Conservation (phyloP, 2,113 vertebrate genomes). For the Amia ocellicauda region DNA sequence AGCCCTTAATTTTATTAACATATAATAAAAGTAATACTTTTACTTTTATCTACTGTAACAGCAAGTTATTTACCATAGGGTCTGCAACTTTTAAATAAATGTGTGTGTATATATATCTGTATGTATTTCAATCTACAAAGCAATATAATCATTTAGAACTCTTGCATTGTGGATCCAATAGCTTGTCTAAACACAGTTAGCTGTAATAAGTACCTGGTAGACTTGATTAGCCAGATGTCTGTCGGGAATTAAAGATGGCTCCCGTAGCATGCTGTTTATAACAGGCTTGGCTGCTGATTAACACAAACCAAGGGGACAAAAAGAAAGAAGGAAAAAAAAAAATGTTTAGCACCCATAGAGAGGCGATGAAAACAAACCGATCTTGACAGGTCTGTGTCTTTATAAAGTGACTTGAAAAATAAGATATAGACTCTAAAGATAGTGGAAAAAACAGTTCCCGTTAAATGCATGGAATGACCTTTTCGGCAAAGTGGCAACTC, state of each 20-base stretch:
- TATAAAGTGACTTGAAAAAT: too few species aligned
- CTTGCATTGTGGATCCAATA: too few species aligned
- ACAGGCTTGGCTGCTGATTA: conserved; percentile 82
- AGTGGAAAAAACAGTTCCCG: too few species aligned
- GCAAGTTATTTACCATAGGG: conserved; percentile 41
- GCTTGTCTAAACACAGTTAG: too few species aligned
- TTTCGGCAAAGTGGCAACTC: too few species aligned
- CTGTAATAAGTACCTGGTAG: conserved; percentile 77
- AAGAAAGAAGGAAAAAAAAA: conserved; percentile 7
- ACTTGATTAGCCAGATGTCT: conserved; percentile 84
- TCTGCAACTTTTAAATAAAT: too few species aligned
- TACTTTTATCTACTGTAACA: conserved; percentile 63
- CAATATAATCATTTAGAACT: background rate
- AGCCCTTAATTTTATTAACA: conserved; percentile 49
- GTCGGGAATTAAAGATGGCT: conserved; percentile 90
- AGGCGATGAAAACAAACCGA: too few species aligned
- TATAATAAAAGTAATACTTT: conserved; percentile 63
- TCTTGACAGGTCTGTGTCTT: too few species aligned
- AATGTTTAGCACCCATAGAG: background rate
- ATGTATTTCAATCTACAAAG: background rate
- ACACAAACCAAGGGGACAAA: conserved; percentile 32
- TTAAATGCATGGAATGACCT: too few species aligned
- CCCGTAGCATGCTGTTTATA: conserved; percentile 89
- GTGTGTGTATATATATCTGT: too few species aligned
- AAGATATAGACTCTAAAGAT: too few species aligned